phyloP scores from a whole-genome alignment of 2,888 invertebrate species.

The Agriopis marginaria region DNA sequence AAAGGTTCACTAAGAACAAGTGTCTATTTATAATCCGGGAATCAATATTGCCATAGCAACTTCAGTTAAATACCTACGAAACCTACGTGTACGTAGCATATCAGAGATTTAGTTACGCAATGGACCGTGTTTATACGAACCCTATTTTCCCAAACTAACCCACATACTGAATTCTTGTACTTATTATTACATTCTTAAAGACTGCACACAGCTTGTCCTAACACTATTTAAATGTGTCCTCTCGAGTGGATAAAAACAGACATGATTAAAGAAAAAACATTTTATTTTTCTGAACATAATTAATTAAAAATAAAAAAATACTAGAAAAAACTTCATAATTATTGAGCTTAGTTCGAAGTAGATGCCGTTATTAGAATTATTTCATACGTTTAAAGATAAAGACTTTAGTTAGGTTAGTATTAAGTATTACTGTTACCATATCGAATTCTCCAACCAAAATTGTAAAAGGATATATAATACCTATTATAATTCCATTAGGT shows the following conservation, averaged over 20 bases:
- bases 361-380: not conserved
- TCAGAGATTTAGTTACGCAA: slow-evolving; percentile 3
- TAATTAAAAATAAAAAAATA: slow-evolving; percentile 4
- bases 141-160: too few relatives aligned
- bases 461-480: not conserved
- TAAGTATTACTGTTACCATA: not conserved
- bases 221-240: not conserved
- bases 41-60: slow-evolving; percentile 75
- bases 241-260: not conserved
- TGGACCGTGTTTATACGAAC: slow-evolving; percentile 23
- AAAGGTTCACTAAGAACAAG: slow-evolving; percentile 8
- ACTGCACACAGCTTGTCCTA: too few relatives aligned
- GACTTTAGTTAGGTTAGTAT: too few relatives aligned
- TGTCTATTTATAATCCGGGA: slow-evolving; percentile 4
- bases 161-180: too few relatives aligned
- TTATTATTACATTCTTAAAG: too few relatives aligned
- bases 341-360: not conserved
- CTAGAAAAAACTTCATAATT: slow-evolving; percentile 4
- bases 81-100: slow-evolving; percentile 6
- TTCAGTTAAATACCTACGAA: slow-evolving; percentile 3
- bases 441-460: not conserved
- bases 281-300: not conserved
- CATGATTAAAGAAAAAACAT: not conserved
- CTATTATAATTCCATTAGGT: not conserved
- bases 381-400: not conserved